Evolutionary conservation across 2,888 invertebrate genomes (phyloP), one percentile per base, ranked within the genome.

Genomic region (Belgica antarctica): DNA sequence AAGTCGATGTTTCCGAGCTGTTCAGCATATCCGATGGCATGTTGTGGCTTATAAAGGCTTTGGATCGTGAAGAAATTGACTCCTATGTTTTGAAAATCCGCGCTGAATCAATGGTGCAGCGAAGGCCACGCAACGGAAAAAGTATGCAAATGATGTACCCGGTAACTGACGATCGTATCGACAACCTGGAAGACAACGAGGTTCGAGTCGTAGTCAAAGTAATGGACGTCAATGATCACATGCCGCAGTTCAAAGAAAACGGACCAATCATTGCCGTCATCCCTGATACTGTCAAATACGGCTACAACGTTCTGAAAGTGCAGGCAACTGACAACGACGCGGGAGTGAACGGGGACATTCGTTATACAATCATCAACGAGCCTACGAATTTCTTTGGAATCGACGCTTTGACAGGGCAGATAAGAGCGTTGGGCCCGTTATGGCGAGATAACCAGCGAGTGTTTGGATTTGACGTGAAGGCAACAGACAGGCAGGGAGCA

Each of bases 381-480:
- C 88, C 89, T 41, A 85, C 87, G 0, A 84, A 86, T 2, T 83
- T 90, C 12, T 93, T 93, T 75, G 86, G 88, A 68, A 89, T 93
- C 73, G 91, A 93, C 78, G 84, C 90, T 0, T 80, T 86, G 0
- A 85, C 87, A 1, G 93, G 93, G 2, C 87, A 88, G 73, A 88
- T 93, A 59, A 83, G 90, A 12, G 86, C 89, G 0, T 84, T 91
- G 15, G 85, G 87, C 1, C 84, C 86, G 46, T 86, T 92, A 71
- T 81, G 84, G 0, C 81, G 85, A 66, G 88, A 88, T 73, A 87
- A 87, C 17, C 91, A 91, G 0, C 83, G 86, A 72, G 89, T 93
- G 47, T 92, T 88, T 75, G 91, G 92, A 0, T 92, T 93, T 75
- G 92, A 93, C 79, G 91, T 93, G 8, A 92, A 92, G 79, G 94